Conservation (phyloP, 1,140 invertebrate species). For the Caenorhabditis latens region DNA sequence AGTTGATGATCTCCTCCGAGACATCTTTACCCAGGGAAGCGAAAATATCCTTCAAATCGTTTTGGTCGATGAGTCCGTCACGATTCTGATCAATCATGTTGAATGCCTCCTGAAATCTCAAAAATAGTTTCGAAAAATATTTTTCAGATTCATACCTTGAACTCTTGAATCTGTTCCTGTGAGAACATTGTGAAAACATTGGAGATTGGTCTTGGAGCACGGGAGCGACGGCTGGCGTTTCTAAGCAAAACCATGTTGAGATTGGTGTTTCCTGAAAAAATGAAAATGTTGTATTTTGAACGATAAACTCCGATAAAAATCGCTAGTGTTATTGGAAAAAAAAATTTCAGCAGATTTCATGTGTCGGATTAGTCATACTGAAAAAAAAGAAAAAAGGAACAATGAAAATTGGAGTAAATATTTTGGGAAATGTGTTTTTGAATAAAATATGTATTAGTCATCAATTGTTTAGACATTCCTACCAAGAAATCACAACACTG, state of each 20-base stretch:
- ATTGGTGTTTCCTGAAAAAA: not conserved
- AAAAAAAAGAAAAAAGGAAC: no score
- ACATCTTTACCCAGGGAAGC: constrained; percentile 80
- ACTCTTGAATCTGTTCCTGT: constrained; percentile 79
- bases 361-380: no score
- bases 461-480: no score
- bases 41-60: constrained; percentile 80
- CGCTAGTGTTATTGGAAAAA: no score
- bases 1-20: constrained; percentile 80
- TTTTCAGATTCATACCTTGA: constrained; percentile 63
- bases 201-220: constrained; percentile 79
- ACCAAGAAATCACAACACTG: no score
- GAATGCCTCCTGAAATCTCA: constrained; percentile 78
- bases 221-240: constrained; percentile 76
- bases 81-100: constrained; percentile 80
- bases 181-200: constrained; percentile 80
- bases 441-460: no score
- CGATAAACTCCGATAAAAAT: no score
- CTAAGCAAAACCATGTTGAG: constrained; percentile 77
- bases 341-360: no score
- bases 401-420: no score
- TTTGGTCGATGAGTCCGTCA: constrained; percentile 79
- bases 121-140: no score
- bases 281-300: no score
- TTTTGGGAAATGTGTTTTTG: no score